Percentiles rank a stretch among this genome's conserved stretches.
These are phyloP conservation scores for Drosophila bipectinata DNA, from an alignment of 1,140 invertebrate genomes.

Conservation along the genomic window DNA sequence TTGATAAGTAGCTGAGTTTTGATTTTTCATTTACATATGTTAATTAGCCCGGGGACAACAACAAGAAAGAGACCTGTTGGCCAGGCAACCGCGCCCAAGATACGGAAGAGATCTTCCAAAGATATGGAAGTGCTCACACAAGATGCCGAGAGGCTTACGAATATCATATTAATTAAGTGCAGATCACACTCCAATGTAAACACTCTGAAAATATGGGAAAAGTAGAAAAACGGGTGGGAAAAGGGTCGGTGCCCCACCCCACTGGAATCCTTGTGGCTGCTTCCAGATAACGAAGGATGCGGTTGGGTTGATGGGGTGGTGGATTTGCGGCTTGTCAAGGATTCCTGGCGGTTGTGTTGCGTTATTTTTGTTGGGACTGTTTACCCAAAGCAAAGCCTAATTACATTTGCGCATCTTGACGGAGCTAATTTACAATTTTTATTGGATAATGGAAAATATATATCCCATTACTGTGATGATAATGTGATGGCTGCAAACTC, in stretches of 20 bases:
- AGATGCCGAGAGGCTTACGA: slow-evolving; percentile 53
- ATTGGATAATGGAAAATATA: slow-evolving; percentile 28
- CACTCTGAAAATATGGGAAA: slow-evolving; percentile 19
- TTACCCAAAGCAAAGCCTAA: slow-evolving; percentile 33
- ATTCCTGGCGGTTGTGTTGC: slow-evolving; percentile 25
- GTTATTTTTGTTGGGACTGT: slow-evolving; percentile 23
- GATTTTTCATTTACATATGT: slow-evolving; percentile 79
- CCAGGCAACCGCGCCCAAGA: slow-evolving; percentile 33
- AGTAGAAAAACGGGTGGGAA: slow-evolving; percentile 3
- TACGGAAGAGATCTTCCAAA: no score
- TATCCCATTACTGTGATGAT: slow-evolving; percentile 20
- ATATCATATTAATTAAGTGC: slow-evolving; percentile 62
- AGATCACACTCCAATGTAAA: slow-evolving; percentile 55
- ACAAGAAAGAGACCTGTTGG: slow-evolving; percentile 40
- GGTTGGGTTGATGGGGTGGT: slow-evolving; percentile 17
- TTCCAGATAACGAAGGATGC: slow-evolving; percentile 45
- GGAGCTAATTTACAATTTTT: slow-evolving; percentile 22
- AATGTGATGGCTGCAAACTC: slow-evolving; percentile 18
- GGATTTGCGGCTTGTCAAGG: slow-evolving; percentile 27
- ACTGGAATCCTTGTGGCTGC: slow-evolving; percentile 22
- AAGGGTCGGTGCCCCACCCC: not conserved
- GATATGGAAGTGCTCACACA: slow-evolving; percentile 18
- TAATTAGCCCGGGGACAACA: slow-evolving; percentile 71
- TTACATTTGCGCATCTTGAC: slow-evolving; percentile 25
- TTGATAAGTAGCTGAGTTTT: slow-evolving; percentile 51